Evolutionary conservation across 2,113 vertebrate genomes (phyloP), one percentile per base, ranked within the genome.

Genomic region (Chaetops frenatus): DNA sequence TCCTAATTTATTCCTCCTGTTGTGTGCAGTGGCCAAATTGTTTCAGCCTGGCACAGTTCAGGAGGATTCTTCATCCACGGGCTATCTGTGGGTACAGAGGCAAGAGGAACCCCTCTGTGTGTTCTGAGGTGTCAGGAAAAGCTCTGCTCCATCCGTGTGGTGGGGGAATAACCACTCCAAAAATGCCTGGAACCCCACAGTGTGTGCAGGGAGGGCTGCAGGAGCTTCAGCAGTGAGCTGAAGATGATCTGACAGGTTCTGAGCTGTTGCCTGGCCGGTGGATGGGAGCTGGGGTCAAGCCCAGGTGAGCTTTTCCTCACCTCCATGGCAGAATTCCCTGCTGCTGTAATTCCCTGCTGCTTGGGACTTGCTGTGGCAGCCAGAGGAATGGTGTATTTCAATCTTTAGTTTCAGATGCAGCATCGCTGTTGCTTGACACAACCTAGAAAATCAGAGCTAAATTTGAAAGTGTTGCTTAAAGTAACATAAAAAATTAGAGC

Each of bases 131-230:
- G 19, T 6, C 13, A 12, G 62, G 16, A 16, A 18, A 72, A 89
- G 29, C 33, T 89, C 23, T 2, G 0, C 45, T 76, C 33, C 20
- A 6, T 27, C 3, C 0, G 0, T 22, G 19, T 29, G 31, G 7
- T 15, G 21, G 11, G 11, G n/a, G 29, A 81, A 47, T n/a, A 51
- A 40, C 13, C 12, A 10, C 25, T 28, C 17, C 36, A 23, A 8
- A 38, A 17, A 24, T 3, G 7, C 21, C 45, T 51, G 70, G 57
- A 62, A 16, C 24, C 19, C 29, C 48, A 0, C 27, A 33, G 61
- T 1, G 33, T 35, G 35, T 44, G 35, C 20, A 38, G 36, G 16
- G 81, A 78, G 5, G 2, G 24, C 24, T 78, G 25, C 38, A 54
- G 53, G 28, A 29, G 7, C n/a, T 61, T 35, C 78, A 54, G 58